A percentile compares a stretch with the other conserved stretches of the same genome.
phyloP scores from a whole-genome alignment of 2,797 vertebrate genomes.

The Scleropages formosus region DNA sequence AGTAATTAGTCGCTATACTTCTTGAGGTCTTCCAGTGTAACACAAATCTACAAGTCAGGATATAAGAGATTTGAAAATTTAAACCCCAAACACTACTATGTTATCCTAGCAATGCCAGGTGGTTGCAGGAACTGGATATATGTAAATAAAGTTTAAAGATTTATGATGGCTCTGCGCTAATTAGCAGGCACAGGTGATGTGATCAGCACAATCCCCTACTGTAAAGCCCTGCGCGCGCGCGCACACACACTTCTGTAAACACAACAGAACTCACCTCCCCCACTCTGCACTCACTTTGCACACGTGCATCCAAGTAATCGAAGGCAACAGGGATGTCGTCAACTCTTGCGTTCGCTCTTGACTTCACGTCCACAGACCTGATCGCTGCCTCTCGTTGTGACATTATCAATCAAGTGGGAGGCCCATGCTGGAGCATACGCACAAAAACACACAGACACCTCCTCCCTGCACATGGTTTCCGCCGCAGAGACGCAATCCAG shows the following conservation, averaged over 20 bases:
- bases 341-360: not conserved
- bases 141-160: not conserved
- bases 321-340: slow-evolving; percentile 24
- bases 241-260: not conserved
- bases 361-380: slow-evolving; percentile 14
- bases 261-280: not conserved
- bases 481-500: no score
- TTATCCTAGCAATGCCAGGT: no score
- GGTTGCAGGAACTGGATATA: not conserved
- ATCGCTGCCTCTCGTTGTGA: slow-evolving; percentile 4
- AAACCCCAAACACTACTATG: no score
- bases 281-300: not conserved
- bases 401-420: slow-evolving; percentile 18
- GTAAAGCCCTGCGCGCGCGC: no score
- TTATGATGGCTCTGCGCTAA: no score
- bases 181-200: not conserved
- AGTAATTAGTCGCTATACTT: no score
- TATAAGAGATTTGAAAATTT: no score
- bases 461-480: not conserved
- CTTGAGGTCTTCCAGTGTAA: no score
- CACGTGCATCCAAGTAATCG: slow-evolving; percentile 6
- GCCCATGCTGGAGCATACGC: not conserved
- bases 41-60: no score
- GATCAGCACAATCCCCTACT: not conserved
- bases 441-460: not conserved